Evolutionary conservation across 2,888 invertebrate species (phyloP).

Genomic region (Cancer borealis): DNA sequence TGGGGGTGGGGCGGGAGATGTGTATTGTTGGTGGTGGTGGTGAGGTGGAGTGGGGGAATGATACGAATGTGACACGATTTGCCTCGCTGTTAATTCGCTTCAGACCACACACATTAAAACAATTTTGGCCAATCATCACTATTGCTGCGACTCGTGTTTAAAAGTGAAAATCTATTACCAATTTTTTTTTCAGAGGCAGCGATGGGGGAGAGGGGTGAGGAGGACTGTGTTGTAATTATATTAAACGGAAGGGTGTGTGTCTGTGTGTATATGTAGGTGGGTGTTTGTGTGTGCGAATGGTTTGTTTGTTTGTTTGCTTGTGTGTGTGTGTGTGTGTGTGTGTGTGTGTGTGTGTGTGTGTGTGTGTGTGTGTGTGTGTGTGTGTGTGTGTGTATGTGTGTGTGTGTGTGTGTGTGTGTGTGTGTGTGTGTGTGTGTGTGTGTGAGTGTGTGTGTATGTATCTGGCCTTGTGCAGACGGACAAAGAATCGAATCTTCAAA

Average conservation of each 20-base stretch:
- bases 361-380: no score
- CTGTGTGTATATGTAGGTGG: background rate
- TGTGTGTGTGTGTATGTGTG: no score
- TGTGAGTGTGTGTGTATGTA: no score
- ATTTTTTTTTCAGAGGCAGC: background rate
- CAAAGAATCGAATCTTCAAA: no score
- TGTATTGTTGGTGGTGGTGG: background rate
- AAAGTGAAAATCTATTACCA: slow-evolving; percentile 23
- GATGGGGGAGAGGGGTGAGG: background rate
- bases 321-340: background rate
- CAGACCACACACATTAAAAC: slow-evolving; percentile 32
- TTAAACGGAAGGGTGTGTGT: background rate
- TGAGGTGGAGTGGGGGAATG: background rate
- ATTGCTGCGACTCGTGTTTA: background rate
- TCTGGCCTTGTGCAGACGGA: no score
- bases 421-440: no score
- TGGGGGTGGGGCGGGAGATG: background rate
- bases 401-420: no score
- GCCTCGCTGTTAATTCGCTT: slow-evolving; percentile 8
- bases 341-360: background rate
- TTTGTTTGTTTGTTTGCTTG: background rate
- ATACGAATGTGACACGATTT: slow-evolving; percentile 10
- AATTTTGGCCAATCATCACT: background rate
- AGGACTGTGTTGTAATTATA: background rate
- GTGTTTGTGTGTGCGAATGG: background rate